Percentiles rank a stretch among this genome's conserved stretches.
Evolutionary conservation across 2,797 vertebrate species (phyloP).

Genomic region (Urophycis tenuis): DNA sequence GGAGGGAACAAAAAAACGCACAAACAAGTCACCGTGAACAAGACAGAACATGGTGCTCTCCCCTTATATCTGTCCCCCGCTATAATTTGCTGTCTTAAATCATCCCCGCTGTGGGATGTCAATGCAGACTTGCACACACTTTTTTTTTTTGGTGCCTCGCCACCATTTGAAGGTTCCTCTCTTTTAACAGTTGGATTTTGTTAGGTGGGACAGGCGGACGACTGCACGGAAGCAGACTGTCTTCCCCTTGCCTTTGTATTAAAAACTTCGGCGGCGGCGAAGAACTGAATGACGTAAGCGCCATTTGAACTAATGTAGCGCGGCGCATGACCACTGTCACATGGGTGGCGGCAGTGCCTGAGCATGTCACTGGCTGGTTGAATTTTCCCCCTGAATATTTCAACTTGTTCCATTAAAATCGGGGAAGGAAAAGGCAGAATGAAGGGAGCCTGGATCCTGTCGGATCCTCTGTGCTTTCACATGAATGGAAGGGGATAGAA

Average conservation of each 20-base stretch:
- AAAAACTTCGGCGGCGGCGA: no score
- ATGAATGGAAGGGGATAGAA: no score
- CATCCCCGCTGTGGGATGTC: background rate
- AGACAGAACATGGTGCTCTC: background rate
- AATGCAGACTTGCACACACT: background rate
- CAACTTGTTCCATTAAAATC: background rate
- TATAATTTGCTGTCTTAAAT: constrained; percentile 12
- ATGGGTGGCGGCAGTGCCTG: background rate
- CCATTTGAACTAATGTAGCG: background rate
- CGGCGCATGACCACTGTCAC: no score
- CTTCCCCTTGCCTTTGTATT: background rate
- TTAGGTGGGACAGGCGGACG: background rate
- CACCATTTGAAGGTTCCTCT: background rate
- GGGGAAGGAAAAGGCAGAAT: no score
- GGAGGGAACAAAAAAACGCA: background rate
- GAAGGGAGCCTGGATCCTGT: background rate
- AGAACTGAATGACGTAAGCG: background rate
- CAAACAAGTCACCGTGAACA: background rate
- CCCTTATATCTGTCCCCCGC: background rate
- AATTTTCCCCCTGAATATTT: background rate
- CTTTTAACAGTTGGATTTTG: no score
- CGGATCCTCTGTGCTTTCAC: no score
- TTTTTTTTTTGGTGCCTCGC: no score
- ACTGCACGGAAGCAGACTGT: no score
- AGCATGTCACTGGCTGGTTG: background rate